Conservation (phyloP, 2,113 vertebrate genomes). For the Nicator chloris region DNA sequence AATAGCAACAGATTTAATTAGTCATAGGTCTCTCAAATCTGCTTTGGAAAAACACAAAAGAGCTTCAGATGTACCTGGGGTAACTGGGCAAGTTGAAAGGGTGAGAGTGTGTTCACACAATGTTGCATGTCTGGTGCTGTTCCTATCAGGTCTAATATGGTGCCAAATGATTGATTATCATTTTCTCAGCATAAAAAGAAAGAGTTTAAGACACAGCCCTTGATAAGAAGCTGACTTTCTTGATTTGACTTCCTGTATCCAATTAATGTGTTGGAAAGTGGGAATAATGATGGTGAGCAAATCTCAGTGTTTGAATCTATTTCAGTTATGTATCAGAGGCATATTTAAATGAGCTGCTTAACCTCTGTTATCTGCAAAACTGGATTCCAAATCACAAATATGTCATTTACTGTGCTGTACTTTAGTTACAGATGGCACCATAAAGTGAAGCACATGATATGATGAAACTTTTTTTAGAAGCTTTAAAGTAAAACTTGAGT, state of each 20-base stretch:
- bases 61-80: neutral
- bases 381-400: neutral
- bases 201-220: neutral
- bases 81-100: neutral
- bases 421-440: neutral
- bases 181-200: neutral
- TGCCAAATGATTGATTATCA: neutral
- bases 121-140: neutral
- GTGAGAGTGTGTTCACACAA: neutral
- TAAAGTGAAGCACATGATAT: neutral
- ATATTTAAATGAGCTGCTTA: constrained; percentile 1
- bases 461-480: neutral
- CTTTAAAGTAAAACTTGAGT: neutral
- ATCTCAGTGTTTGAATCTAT: neutral
- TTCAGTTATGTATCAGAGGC: neutral
- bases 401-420: neutral
- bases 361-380: constrained; percentile 1
- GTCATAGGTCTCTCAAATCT: neutral
- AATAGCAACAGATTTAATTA: neutral
- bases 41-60: neutral
- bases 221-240: neutral
- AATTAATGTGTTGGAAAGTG: neutral
- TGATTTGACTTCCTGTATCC: neutral
- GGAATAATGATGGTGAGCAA: neutral
- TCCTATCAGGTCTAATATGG: neutral